phyloP scores from a whole-genome alignment of 2,888 invertebrate genomes.

The Hirtodrosophila duncani region DNA sequence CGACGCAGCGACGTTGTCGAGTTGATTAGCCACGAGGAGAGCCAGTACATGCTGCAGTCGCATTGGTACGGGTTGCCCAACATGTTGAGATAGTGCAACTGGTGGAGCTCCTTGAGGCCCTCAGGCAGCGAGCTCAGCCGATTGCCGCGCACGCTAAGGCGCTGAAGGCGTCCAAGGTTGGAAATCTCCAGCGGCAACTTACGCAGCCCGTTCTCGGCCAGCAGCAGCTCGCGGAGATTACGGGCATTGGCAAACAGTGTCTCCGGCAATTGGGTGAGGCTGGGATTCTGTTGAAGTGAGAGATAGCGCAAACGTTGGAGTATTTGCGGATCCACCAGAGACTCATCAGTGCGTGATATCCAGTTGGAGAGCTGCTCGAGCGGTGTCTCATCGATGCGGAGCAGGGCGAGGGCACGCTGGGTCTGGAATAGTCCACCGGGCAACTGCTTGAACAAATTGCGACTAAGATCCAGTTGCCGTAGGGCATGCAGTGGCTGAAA shows the following conservation, averaged over 20 bases:
- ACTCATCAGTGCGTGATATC: slow-evolving; percentile 79
- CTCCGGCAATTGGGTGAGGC: slow-evolving; percentile 82
- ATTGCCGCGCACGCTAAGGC: slow-evolving; percentile 85
- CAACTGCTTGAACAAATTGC: slow-evolving; percentile 80
- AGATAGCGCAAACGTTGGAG: slow-evolving; percentile 83
- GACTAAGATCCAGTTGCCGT: slow-evolving; percentile 81
- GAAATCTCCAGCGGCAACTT: slow-evolving; percentile 79
- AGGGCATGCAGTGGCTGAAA: slow-evolving; percentile 80
- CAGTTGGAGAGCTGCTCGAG: slow-evolving; percentile 81
- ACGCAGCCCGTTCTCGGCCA: slow-evolving; percentile 84
- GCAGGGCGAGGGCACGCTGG: slow-evolving; percentile 81
- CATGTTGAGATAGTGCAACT: slow-evolving; percentile 83
- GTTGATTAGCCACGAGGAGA: slow-evolving; percentile 81
- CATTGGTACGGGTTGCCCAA: slow-evolving; percentile 90
- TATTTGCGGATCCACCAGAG: slow-evolving; percentile 61
- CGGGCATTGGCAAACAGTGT: slow-evolving; percentile 83
- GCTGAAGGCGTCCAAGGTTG: slow-evolving; percentile 79
- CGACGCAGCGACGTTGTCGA: slow-evolving; percentile 46
- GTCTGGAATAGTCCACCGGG: slow-evolving; percentile 83
- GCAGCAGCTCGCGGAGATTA: slow-evolving; percentile 82
- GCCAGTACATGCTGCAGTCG: slow-evolving; percentile 92
- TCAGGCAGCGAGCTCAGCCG: slow-evolving; percentile 85
- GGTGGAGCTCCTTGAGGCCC: slow-evolving; percentile 83
- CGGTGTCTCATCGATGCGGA: slow-evolving; percentile 84
- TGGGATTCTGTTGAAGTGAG: slow-evolving; percentile 82